Evolutionary conservation across 2,888 invertebrate species (phyloP), one percentile per base, ranked within the genome.

Genomic region (Sinotaia quadrata): DNA sequence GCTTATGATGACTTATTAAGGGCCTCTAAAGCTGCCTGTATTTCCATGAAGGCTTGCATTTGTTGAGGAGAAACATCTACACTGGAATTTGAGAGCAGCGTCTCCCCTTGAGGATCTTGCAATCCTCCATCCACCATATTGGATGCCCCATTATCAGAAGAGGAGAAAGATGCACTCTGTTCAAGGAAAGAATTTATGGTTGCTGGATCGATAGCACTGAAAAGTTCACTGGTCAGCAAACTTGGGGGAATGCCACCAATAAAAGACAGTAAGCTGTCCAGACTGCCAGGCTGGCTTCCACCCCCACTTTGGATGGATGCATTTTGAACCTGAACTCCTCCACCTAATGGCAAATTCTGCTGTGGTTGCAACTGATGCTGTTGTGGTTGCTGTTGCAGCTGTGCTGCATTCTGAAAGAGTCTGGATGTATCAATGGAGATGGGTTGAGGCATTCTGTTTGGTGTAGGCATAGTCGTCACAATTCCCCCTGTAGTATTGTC

Each of bases 401-500:
- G 75, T 24, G 74, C 69, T 58, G 71, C 71, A 61, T 67, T 74
- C 68, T 61, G 72, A 70, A 61, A 62, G 3, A 73, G 51, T 31
- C 65, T 33, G 4, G 57, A 69, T 27, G 67, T 62, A 51, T 72
- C 75, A n/a, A 68, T 47, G 41, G 62, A 60, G 15, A 71, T 27
- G 51, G 63, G 57, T 36, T 65, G 65, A 15, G 49, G 66, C 24
- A 62, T 24, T n/a, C n/a, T n/a, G 24, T 62, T 56, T 61, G 54
- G 31, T 59, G 47, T 24, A 70, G 66, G 24, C 61, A 52, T 0
- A 67, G 47, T 66, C 7, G 73, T 77, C 37, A 79, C 73, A 57
- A 69, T 78, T 37, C 77, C 77, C 70, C 78, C 75, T 27, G 69
- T 70, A 0, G 77, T 75, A 60, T 76, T 78, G 61, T 79, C 79